Evolutionary conservation across 2,888 invertebrate species (phyloP), one percentile per base, ranked within the genome.

Genomic region (Pantelozetes paolii): DNA sequence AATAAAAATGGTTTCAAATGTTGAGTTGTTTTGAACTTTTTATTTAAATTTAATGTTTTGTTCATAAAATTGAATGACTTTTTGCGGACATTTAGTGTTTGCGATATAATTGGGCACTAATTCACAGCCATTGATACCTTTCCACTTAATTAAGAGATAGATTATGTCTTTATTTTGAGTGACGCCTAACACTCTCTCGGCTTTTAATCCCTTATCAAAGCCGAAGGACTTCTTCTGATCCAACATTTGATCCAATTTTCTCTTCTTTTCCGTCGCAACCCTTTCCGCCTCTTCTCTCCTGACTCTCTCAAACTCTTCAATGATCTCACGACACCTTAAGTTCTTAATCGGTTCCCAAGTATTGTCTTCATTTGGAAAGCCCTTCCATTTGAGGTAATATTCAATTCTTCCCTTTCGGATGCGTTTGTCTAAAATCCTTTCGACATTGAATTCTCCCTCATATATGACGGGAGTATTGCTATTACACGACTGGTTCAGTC

Each of bases 51-150:
- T 67, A 42, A 67, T 42, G 18, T 67, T 67, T 67, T 67, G 67
- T 67, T 67, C 40, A 42, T 67, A 67, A 42, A 40, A 67, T 67
- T 67, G 67, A 6, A 67, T 67, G 67, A 67, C 67, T 67, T 67
- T 67, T 67, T 67, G 67, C 23, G 67, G 67, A 67, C 67, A 67
- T 36, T 67, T 67, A 23, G 11, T 32, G 20, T 67, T 67, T 1
- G 67, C 67, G 20, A 67, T 42, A 67, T 67, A 67, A 23, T 67
- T 67, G 42, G 67, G 67, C 20, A 67, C 67, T 20, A 67, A 42
- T 67, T 67, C 40, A n/a, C 67, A 67, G 36, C 67, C 67, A 42
- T 67, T 67, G 15, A 67, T 67, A 15, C 67, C 67, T 67, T 67
- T 40, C 67, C 67, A 67, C 36, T 67, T 67, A 26, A 67, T 67